A percentile compares a stretch with the other conserved stretches of the same genome.
phyloP scores from a whole-genome alignment of 2,113 vertebrate genomes.

The Chamaea fasciata region DNA sequence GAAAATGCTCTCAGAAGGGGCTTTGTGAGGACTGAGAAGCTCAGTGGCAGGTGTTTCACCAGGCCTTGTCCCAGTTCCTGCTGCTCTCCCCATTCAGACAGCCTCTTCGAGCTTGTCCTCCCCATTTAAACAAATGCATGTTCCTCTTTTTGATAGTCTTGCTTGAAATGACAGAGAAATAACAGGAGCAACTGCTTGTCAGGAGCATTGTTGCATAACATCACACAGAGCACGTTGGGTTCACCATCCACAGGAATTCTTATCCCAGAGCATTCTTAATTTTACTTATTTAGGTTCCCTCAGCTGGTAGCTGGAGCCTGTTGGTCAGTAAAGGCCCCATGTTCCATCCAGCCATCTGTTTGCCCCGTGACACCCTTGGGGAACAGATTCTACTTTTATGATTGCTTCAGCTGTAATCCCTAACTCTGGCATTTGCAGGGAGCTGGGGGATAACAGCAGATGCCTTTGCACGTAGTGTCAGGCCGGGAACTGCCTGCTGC shows the following conservation, averaged over 20 bases:
- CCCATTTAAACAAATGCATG: fast-evolving
- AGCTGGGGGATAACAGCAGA: not conserved
- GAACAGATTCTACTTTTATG: not conserved
- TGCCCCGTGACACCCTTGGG: not conserved
- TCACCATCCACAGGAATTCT: not conserved
- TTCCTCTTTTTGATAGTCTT: not conserved
- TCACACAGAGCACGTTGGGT: fast-evolving
- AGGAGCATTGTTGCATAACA: fast-evolving
- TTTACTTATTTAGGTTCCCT: not conserved
- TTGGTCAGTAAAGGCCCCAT: not conserved
- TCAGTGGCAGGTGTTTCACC: not conserved
- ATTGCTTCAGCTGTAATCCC: conserved; percentile 37
- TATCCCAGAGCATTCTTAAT: not conserved
- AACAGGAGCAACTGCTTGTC: not conserved
- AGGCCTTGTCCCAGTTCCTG: not conserved
- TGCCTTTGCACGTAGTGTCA: not conserved
- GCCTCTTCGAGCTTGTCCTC: not conserved
- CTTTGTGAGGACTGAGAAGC: not conserved
- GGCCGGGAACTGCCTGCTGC: not conserved
- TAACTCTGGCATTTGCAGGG: not conserved
- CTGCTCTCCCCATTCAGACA: not conserved
- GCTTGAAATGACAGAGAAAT: not conserved
- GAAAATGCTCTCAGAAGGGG: fast-evolving
- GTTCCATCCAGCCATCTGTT: not conserved
- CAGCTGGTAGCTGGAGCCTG: not conserved